These are phyloP conservation scores for Paguma larvata DNA, from an alignment of 2,797 vertebrate genomes.

Conservation along the genomic window DNA sequence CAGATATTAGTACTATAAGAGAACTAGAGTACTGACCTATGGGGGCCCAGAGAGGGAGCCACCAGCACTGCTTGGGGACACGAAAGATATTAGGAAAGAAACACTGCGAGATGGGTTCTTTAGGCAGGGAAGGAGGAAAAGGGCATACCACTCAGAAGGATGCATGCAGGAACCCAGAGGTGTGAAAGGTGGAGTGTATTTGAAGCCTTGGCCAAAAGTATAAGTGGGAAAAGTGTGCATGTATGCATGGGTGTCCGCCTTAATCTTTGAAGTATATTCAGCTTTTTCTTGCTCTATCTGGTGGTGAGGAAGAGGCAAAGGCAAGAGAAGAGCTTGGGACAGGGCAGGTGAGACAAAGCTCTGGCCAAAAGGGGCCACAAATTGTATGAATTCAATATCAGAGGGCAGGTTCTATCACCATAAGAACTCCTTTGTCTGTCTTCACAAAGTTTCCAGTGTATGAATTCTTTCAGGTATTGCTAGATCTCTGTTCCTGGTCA, in stretches of 20 bases:
- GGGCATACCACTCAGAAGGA: neutral
- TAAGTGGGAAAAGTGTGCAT: neutral
- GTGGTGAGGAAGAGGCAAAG: neutral
- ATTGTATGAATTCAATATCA: neutral
- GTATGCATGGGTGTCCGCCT: neutral
- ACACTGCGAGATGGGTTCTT: neutral
- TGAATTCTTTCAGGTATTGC: accelerated
- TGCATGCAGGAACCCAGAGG: neutral
- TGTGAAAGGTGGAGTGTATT: neutral
- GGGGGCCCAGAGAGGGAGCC: neutral
- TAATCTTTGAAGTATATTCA: neutral
- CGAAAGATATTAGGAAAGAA: neutral
- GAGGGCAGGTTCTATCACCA: neutral
- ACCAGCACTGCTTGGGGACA: no score
- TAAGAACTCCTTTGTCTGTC: neutral
- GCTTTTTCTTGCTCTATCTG: neutral
- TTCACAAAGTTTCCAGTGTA: neutral
- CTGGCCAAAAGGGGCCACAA: neutral
- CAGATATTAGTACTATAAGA: neutral
- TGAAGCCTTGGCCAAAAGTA: neutral
- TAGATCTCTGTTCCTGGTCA: neutral
- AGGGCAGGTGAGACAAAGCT: neutral
- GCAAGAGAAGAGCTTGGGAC: neutral
- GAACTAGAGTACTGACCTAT: neutral
- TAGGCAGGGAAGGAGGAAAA: neutral